These are phyloP conservation scores for Zoanthus sociatus DNA, from an alignment of 92 coral and sea anemone genomes.

Conservation along the genomic window DNA sequence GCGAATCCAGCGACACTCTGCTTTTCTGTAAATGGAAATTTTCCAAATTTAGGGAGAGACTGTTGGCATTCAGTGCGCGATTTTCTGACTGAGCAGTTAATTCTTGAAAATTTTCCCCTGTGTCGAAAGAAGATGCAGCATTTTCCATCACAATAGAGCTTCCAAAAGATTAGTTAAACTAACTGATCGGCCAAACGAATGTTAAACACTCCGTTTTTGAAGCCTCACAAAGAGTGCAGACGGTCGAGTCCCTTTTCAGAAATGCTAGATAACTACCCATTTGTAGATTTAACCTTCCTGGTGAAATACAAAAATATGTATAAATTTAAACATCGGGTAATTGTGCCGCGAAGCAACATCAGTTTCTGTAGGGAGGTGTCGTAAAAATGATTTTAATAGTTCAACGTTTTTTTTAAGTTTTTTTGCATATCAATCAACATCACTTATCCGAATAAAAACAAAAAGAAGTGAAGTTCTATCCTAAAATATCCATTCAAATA, in stretches of 20 bases:
- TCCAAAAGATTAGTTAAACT: neutral
- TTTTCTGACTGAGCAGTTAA: neutral
- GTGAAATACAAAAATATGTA: too few species aligned
- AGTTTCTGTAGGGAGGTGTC: too few species aligned
- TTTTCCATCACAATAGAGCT: constrained; percentile 2
- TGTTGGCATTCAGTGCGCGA: constrained; percentile 4
- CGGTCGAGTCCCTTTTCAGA: neutral
- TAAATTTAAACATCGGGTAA: too few species aligned
- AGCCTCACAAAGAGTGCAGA: neutral
- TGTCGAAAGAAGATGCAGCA: neutral
- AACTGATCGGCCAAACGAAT: neutral
- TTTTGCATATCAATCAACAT: too few species aligned
- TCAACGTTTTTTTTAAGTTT: too few species aligned
- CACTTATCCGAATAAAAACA: too few species aligned
- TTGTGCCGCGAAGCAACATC: too few species aligned
- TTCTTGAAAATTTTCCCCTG: neutral
- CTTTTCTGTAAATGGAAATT: constrained; percentile 11
- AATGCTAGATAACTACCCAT: too few species aligned
- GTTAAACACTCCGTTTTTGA: neutral
- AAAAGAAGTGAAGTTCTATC: too few species aligned
- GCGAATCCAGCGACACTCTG: constrained; percentile 35
- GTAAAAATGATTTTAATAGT: too few species aligned
- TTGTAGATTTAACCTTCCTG: too few species aligned
- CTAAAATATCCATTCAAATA: too few species aligned
- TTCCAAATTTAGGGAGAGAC: constrained; percentile 25